Base-by-base conservation (phyloP, 1,140 invertebrate species). In the Diorhabda elongata region DNA sequence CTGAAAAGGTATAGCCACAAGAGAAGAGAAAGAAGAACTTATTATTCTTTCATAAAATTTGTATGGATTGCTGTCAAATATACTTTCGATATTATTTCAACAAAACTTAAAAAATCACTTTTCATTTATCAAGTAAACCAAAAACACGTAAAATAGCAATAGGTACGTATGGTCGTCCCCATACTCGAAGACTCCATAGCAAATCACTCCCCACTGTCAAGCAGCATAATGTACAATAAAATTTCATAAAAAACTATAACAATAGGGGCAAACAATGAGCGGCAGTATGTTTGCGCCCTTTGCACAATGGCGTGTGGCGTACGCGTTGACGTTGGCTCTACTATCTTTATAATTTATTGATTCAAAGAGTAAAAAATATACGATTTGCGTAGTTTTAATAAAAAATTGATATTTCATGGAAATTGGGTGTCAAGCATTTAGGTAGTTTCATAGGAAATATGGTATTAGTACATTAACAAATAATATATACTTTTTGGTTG, bases 181-280 rank as follows among this genome's bases (percentile, higher is more conserved):
- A 58, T 63, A 71, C 69, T 71, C 63, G 69, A 71, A 62, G n/a
- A 45, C 61, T 58, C 64, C 66, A 67, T 67, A 61, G 47, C 66
- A 58, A 64, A 64, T 71, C 69, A 71, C 69, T 71, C 69, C 69
- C 69, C 59, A 67, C 66, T 71, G 66, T 71, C 69, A 71, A 52
- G 52, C 61, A 61, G 63, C 61, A 71, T 71, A 71, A 71, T 71
- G 58, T 68, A 71, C 66, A 64, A 64, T 64, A 64, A 64, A 64
- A 57, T 47, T 64, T 64, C 45, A 64, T 64, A 67, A 71, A 71
- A 71, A 71, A 71, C 58, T 44, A 47, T 57, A 71, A 71, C 69
- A 71, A 71, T 71, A 62, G 69, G 45, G 57, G 47, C 65, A 45
- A 59, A 63, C 66, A 63, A 70, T 67, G 60, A 56, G 42, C 66